These are phyloP conservation scores for Acrobeloides nanus DNA, from an alignment of 2,888 invertebrate species.

Conservation along the genomic window DNA sequence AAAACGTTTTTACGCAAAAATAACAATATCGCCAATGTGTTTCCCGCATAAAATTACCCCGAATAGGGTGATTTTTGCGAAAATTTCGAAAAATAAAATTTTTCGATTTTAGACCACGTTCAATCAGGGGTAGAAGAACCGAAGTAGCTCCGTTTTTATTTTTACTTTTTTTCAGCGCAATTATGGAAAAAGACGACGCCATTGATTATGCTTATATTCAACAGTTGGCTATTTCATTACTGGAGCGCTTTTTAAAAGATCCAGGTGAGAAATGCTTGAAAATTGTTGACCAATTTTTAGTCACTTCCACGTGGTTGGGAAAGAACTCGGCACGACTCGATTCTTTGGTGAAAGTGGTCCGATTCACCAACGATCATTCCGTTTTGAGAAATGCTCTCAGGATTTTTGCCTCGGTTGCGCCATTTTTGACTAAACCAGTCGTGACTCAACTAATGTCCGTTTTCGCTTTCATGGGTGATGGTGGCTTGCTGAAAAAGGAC, in stretches of 20 bases:
- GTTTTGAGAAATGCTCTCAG: conserved; percentile 87
- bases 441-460: conserved; percentile 83
- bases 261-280: conserved; percentile 15
- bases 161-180: too few species aligned
- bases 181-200: background rate
- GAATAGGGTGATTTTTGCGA: too few species aligned
- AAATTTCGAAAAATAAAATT: too few species aligned
- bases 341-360: conserved; percentile 36
- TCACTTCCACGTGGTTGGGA: background rate
- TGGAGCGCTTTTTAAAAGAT: conserved; percentile 59
- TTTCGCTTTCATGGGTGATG: conserved; percentile 94
- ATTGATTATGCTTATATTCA: conserved; percentile 13
- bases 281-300: background rate
- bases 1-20: too few species aligned
- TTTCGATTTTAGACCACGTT: too few species aligned
- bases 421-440: conserved; percentile 19
- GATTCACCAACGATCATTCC: conserved; percentile 83
- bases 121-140: too few species aligned
- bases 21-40: too few species aligned
- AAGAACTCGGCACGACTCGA: too few species aligned
- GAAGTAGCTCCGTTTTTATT: too few species aligned
- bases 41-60: too few species aligned
- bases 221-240: conserved; percentile 71
- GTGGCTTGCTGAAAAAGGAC: conserved; percentile 67
- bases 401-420: conserved; percentile 64